Conservation (phyloP, 2,113 vertebrate genomes). For the Lampris incognitus region DNA sequence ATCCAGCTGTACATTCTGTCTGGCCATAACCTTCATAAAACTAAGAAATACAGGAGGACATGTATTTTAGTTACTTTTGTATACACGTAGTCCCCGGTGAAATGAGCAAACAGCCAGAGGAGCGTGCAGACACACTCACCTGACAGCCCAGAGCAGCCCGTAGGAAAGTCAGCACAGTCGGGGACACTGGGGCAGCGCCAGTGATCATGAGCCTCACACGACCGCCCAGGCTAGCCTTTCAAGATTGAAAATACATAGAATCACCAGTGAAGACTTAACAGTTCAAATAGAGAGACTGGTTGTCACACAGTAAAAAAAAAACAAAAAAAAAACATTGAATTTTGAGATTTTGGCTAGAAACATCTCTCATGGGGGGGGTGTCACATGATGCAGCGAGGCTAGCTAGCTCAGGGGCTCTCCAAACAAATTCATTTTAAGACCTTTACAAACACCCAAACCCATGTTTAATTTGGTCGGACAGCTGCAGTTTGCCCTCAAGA, state of each 20-base stretch:
- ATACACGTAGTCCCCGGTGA: not conserved
- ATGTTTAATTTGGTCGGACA: too few relatives aligned
- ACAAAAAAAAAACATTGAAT: too few relatives aligned
- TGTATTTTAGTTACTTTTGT: not conserved
- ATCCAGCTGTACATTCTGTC: constrained; percentile 96
- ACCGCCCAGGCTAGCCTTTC: constrained; percentile 92
- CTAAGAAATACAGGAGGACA: constrained; percentile 70
- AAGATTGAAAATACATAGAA: constrained; percentile 12
- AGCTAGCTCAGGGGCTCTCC: too few relatives aligned
- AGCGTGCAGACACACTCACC: constrained; percentile 77
- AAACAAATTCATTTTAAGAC: too few relatives aligned
- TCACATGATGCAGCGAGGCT: too few relatives aligned
- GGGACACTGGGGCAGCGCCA: constrained; percentile 94
- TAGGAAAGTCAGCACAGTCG: constrained; percentile 92
- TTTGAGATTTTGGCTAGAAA: too few relatives aligned
- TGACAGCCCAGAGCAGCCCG: constrained; percentile 95
- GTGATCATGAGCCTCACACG: constrained; percentile 92
- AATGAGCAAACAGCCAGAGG: constrained; percentile 6
- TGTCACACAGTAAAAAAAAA: not conserved
- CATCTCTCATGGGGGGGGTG: too few relatives aligned
- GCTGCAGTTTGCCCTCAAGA: too few relatives aligned
- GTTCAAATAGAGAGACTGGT: not conserved
- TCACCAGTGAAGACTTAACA: not conserved
- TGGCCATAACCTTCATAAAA: constrained; percentile 99
- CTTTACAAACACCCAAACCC: too few relatives aligned